phyloP scores from a whole-genome alignment of 30 jellyfish, hydroid and myxozoan species.

The Pseudorhiza aurosa region DNA sequence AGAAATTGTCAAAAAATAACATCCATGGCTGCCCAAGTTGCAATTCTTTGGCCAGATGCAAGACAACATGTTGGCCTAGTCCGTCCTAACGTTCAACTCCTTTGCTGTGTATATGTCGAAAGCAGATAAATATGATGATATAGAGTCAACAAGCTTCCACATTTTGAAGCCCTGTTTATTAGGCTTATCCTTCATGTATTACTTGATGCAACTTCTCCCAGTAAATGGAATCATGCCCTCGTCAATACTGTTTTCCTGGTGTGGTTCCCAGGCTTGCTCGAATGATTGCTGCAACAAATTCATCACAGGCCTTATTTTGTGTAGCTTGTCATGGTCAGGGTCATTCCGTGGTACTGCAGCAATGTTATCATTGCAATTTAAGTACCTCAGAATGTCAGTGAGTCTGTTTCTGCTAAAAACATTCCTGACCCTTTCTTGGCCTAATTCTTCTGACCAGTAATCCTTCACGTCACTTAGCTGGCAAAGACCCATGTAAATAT shows the following conservation, averaged over 20 bases:
- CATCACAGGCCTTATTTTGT: slow-evolving; percentile 29
- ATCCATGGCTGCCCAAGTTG: slow-evolving; percentile 34
- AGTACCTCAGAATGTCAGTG: slow-evolving; percentile 9
- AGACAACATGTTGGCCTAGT: too few species aligned
- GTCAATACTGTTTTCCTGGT: slow-evolving; percentile 22
- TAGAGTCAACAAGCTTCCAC: slow-evolving; percentile 13
- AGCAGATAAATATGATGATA: neutral
- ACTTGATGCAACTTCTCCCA: slow-evolving; percentile 14
- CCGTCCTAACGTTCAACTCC: too few species aligned
- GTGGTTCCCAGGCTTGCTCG: slow-evolving; percentile 6
- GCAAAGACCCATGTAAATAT: slow-evolving; percentile 9
- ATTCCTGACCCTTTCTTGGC: neutral
- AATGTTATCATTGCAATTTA: slow-evolving; percentile 36
- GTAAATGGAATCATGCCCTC: slow-evolving; percentile 24
- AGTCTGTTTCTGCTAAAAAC: slow-evolving; percentile 31
- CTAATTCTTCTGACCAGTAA: slow-evolving; percentile 28
- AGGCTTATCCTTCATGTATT: slow-evolving; percentile 26
- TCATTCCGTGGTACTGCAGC: slow-evolving; percentile 6
- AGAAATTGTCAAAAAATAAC: slow-evolving; percentile 9
- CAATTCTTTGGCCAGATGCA: too few species aligned
- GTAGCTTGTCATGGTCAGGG: slow-evolving; percentile 25
- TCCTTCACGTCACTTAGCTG: neutral
- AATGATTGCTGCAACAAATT: slow-evolving; percentile 13
- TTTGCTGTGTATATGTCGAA: slow-evolving; percentile 7
- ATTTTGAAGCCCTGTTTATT: slow-evolving; percentile 4